These are phyloP conservation scores for Sebastes oblongus DNA, from an alignment of 2,797 vertebrate species.

Conservation along the genomic window DNA sequence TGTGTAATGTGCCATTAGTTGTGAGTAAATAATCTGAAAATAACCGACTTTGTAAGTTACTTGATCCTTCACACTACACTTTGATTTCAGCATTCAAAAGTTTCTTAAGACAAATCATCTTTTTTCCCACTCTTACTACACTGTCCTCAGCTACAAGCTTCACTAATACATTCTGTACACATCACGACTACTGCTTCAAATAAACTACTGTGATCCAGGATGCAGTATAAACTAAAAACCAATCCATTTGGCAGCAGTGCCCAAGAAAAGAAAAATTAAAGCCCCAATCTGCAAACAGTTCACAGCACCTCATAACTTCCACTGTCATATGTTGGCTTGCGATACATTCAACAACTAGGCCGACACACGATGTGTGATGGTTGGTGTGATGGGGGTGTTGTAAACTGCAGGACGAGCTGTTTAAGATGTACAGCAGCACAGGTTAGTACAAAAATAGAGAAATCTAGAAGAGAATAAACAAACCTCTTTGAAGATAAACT, in stretches of 20 bases:
- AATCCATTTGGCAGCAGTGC: conserved; percentile 33
- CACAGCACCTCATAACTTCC: conserved; percentile 26
- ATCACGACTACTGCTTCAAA: conserved; percentile 16
- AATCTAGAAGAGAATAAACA: conserved; percentile 37
- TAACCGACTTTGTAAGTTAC: not conserved
- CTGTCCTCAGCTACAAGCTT: not conserved
- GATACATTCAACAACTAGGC: conserved; percentile 12
- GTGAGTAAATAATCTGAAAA: not conserved
- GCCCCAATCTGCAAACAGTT: conserved; percentile 7
- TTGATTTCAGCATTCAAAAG: not conserved
- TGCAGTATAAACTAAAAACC: conserved; percentile 8
- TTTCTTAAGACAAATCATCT: conserved; percentile 19
- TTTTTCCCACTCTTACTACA: not conserved
- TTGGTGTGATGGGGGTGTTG: conserved; percentile 1
- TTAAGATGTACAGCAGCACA: conserved; percentile 27
- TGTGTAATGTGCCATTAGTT: not conserved
- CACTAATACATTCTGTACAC: conserved; percentile 2
- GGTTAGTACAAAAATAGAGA: conserved; percentile 74
- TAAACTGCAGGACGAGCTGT: conserved; percentile 14
- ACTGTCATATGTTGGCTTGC: not conserved
- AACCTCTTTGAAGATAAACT: conserved; percentile 24
- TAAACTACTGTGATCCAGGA: conserved; percentile 12
- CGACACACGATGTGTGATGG: not conserved
- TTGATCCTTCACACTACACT: not conserved
- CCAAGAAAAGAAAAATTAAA: conserved; percentile 29